Conservation (phyloP, 2,797 vertebrate species). For the Megaceryle alcyon region DNA sequence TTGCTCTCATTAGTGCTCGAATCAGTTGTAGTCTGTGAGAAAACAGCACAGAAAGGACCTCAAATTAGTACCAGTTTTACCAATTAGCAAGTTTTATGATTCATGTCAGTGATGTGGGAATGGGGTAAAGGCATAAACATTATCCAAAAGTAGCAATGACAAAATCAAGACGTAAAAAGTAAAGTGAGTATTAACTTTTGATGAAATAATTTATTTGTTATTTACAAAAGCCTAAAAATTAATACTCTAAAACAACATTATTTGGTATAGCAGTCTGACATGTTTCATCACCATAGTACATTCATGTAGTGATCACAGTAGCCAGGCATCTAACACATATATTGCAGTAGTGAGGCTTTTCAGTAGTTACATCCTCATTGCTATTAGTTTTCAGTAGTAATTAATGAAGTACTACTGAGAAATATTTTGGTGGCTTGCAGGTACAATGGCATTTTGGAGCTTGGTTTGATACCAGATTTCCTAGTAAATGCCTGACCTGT, state of each 20-base stretch:
- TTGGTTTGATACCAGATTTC: not conserved
- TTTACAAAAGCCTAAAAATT: not conserved
- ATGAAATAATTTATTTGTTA: not conserved
- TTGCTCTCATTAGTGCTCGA: conserved; percentile 73
- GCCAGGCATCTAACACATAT: not conserved
- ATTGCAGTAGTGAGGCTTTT: not conserved
- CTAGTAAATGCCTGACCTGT: not conserved
- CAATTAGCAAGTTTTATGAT: not conserved
- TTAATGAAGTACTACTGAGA: not conserved
- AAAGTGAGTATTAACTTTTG: not conserved
- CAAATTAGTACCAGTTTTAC: not conserved
- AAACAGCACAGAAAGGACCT: not conserved
- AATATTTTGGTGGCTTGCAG: not conserved
- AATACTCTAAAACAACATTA: not conserved
- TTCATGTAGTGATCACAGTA: not conserved
- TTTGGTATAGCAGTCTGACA: not conserved
- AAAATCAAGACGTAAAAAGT: not conserved
- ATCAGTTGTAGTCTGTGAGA: conserved; percentile 63
- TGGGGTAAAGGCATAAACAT: not conserved
- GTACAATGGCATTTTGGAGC: not conserved
- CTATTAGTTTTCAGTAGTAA: not conserved
- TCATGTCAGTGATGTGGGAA: not conserved
- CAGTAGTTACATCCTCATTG: not conserved
- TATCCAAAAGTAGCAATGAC: not conserved
- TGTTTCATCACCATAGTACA: not conserved